phyloP scores from a whole-genome alignment of 2,113 vertebrate genomes.

The Pardalotus punctatus region DNA sequence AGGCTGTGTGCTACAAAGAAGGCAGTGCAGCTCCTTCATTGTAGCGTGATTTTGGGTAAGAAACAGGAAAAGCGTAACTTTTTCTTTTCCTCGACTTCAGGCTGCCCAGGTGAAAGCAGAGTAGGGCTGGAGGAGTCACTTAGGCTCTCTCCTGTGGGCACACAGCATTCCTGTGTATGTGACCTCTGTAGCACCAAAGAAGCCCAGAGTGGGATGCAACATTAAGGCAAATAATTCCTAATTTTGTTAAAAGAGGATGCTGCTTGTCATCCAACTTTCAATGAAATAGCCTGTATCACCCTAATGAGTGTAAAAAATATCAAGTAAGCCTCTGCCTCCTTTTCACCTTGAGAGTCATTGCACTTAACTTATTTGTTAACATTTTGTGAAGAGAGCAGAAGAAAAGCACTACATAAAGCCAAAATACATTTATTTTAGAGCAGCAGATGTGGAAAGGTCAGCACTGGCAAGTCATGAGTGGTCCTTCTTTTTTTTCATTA shows the following conservation, averaged over 20 bases:
- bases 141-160: background rate
- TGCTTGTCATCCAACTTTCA: background rate
- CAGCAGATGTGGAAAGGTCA: background rate
- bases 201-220: background rate
- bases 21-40: background rate
- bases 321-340: background rate
- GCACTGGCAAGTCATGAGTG: background rate
- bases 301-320: background rate
- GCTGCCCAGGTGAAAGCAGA: background rate
- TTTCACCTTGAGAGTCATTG: background rate
- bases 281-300: background rate
- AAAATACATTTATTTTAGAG: background rate
- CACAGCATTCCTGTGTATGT: background rate
- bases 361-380: background rate
- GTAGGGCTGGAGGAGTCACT: background rate
- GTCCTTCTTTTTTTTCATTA: background rate
- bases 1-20: fast-evolving
- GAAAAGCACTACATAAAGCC: background rate
- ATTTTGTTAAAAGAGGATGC: background rate
- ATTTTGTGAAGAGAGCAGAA: background rate
- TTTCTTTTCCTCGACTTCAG: background rate
- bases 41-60: background rate
- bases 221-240: background rate
- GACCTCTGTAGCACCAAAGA: background rate
- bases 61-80: background rate